Conservation (phyloP, 2,113 vertebrate genomes). For the Macrotus californicus region DNA sequence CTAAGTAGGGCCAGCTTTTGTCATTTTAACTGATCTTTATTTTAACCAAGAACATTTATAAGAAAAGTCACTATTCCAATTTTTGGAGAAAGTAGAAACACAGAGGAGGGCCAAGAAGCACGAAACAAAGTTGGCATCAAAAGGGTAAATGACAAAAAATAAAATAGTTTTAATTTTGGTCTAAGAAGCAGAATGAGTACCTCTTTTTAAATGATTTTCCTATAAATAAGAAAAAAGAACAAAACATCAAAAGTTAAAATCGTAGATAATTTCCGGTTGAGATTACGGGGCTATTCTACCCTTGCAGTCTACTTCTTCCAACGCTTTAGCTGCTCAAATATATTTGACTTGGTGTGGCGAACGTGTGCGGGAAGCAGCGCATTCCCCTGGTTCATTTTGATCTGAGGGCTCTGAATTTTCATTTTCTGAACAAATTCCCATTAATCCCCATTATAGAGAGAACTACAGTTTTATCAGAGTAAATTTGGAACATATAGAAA, state of each 20-base stretch:
- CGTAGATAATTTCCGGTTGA: background rate
- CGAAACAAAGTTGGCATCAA: background rate
- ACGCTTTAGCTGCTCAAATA: background rate
- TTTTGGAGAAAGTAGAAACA: slow-evolving; percentile 21
- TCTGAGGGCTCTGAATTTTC: background rate
- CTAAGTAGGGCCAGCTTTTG: background rate
- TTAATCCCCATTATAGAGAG: background rate
- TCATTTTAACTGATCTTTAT: slow-evolving; percentile 8
- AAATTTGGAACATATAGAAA: background rate
- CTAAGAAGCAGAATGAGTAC: background rate
- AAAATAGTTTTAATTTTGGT: background rate
- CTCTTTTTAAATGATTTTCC: background rate
- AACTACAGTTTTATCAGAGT: background rate
- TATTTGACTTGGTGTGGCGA: background rate
- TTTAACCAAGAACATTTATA: background rate
- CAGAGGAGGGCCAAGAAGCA: background rate
- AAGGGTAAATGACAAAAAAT: background rate
- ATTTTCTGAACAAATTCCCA: slow-evolving; percentile 15
- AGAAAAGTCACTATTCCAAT: background rate
- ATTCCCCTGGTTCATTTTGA: background rate
- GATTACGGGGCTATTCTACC: background rate
- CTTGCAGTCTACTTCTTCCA: background rate
- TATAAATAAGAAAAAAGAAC: background rate
- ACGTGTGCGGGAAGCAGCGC: background rate
- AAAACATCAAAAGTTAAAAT: background rate